Evolutionary conservation across 2,888 invertebrate species (phyloP), one percentile per base, ranked within the genome.

Genomic region (Caenorhabditis wallacei): DNA sequence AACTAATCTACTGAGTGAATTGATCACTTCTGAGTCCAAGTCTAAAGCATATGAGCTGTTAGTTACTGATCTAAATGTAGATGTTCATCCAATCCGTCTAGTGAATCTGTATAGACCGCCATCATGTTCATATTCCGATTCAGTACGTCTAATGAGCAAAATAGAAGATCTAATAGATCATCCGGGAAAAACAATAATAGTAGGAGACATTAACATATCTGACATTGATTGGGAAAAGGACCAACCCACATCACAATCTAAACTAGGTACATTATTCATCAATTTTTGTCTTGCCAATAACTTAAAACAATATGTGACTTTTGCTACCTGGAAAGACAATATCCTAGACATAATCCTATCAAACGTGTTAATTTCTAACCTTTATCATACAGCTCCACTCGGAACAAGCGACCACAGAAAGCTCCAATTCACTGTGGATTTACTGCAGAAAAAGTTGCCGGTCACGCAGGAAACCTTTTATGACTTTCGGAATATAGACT

Each of bases 71-170:
- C 1, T 61, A 0, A 18, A 61, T 37, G 16, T 61, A 4, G 37
- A 30, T 16, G 24, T 53, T n/a, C 5, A 22, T 13, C 48, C 59
- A 1, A 20, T 48, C 13, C 26, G 71, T 8, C 16, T 72, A 30
- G 35, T 72, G 1, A 59, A 53, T 53, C 10, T 72, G 0, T 72
- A 72, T 30, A n/a, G 71, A 18, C 22, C 61, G 0, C 71, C 71
- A 0, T n/a, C 26, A 5, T 61, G 71, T 24, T 16, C 30, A 1
- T 37, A 61, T 40, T n/a, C 26, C 18, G 20, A 72, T 13, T 37
- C 61, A 1, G 7, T 72, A 4, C 16, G 30, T 7, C 53, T 72
- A 5, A 51, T 61, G 18, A 51, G 11, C 2, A 71, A 56, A 54
- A n/a, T 69, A 10, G 24, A 22, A n/a, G 69, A 69, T 56, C 40